phyloP scores from a whole-genome alignment of 1,140 invertebrate species.

The Pogonognathellus flavescens region DNA sequence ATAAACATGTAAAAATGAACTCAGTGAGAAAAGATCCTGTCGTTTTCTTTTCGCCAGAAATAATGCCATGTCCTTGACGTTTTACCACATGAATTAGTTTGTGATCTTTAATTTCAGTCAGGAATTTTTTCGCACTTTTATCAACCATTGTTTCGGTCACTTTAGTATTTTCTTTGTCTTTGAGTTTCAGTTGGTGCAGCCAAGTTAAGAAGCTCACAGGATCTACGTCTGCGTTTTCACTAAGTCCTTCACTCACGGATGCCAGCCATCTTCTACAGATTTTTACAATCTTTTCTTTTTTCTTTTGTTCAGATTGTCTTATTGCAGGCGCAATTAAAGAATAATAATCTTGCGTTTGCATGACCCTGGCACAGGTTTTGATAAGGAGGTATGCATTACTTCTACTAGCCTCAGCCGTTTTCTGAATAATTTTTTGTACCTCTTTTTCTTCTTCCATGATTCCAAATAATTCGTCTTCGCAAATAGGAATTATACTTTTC shows the following conservation, averaged over 20 bases:
- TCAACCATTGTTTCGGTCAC: neutral
- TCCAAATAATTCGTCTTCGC: conserved; percentile 59
- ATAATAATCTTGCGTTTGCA: neutral
- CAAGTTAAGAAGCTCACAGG: conserved; percentile 20
- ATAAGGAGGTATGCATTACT: conserved; percentile 57
- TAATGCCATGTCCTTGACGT: conserved; percentile 9
- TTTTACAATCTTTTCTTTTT: conserved; percentile 31
- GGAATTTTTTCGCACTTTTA: neutral
- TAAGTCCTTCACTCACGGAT: conserved; percentile 53
- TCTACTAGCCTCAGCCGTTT: conserved; percentile 57
- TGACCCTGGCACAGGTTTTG: conserved; percentile 51
- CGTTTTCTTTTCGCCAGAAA: conserved; percentile 12
- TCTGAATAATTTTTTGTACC: conserved; percentile 52
- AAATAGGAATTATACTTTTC: conserved; percentile 53
- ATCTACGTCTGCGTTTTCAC: conserved; percentile 35
- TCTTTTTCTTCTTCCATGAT: conserved; percentile 62
- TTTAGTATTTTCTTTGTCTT: neutral
- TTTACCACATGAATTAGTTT: neutral
- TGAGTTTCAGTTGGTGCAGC: conserved; percentile 11
- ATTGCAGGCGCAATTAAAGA: conserved; percentile 30
- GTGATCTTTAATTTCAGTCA: neutral
- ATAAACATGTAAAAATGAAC: conserved; percentile 20
- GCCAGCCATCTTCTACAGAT: conserved; percentile 41
- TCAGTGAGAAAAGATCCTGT: conserved; percentile 25
- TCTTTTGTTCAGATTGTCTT: conserved; percentile 33